Evolutionary conservation across 2,797 vertebrate genomes (phyloP).

Genomic region (Okamejei kenojei): DNA sequence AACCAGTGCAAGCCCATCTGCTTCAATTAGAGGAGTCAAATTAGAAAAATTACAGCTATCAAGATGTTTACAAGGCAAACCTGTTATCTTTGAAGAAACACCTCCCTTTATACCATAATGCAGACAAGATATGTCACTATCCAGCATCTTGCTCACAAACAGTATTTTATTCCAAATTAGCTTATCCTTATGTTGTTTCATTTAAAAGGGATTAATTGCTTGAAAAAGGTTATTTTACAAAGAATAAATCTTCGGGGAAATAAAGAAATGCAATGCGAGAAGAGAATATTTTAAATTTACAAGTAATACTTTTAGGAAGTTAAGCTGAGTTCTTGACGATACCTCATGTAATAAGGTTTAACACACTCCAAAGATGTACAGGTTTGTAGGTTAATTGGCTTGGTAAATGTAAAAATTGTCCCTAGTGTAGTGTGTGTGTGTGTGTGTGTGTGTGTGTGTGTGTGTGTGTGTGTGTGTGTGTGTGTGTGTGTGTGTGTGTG

Average conservation of each 20-base stretch:
- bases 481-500: too few relatives aligned
- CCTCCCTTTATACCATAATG: neutral
- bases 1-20: slow-evolving; percentile 22
- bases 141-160: neutral
- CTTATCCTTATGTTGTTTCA: too few relatives aligned
- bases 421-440: too few relatives aligned
- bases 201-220: too few relatives aligned
- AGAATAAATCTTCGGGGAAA: slow-evolving; percentile 62
- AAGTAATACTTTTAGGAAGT: too few relatives aligned
- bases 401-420: too few relatives aligned
- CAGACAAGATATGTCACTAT: neutral
- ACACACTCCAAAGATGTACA: neutral
- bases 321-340: neutral
- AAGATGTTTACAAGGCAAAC: neutral
- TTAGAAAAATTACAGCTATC: neutral
- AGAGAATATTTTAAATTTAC: neutral
- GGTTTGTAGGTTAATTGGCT: too few relatives aligned
- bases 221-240: slow-evolving; percentile 42
- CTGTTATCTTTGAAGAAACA: neutral
- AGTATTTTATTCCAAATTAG: neutral
- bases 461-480: too few relatives aligned
- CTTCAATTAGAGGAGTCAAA: slow-evolving; percentile 14
- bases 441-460: too few relatives aligned
- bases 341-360: neutral
- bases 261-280: slow-evolving; percentile 44